These are phyloP conservation scores for Cyclophora albipunctata DNA, from an alignment of 2,888 invertebrate genomes.

Conservation along the genomic window DNA sequence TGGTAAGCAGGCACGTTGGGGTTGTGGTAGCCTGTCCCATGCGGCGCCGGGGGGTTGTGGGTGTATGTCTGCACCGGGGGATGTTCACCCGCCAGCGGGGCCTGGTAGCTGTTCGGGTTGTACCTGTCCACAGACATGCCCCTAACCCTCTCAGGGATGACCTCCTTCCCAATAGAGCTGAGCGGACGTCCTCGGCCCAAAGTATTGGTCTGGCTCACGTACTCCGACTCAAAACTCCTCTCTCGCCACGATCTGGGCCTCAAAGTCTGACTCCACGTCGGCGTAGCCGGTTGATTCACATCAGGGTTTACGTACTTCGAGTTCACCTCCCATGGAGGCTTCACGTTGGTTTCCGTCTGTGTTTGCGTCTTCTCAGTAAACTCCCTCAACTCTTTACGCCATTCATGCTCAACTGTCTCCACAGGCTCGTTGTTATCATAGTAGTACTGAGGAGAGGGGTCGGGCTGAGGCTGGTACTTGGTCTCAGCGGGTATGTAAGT, in stretches of 20 bases:
- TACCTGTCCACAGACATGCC: constrained; percentile 68
- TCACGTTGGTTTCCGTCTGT: constrained; percentile 42
- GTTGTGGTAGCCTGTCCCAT: constrained; percentile 51
- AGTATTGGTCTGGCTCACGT: constrained; percentile 56
- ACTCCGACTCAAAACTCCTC: constrained; percentile 64
- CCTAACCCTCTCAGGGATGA: constrained; percentile 49
- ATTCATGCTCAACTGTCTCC: constrained; percentile 59
- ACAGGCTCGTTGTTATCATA: constrained; percentile 61
- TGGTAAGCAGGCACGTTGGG: constrained; percentile 69
- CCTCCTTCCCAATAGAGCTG: constrained; percentile 48
- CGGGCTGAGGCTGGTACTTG: constrained; percentile 60
- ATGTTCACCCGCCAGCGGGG: constrained; percentile 53
- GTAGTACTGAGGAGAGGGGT: constrained; percentile 64
- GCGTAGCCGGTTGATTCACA: constrained; percentile 47
- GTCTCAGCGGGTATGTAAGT: constrained; percentile 61
- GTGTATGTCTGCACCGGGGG: constrained; percentile 68
- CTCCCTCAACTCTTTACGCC: constrained; percentile 68
- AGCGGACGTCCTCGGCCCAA: constrained; percentile 60
- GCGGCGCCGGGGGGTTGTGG: constrained; percentile 53
- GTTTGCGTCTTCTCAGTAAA: constrained; percentile 62
- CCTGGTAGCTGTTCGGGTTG: constrained; percentile 60
- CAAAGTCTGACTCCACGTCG: constrained; percentile 68
- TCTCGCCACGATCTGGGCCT: constrained; percentile 63
- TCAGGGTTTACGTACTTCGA: constrained; percentile 45
- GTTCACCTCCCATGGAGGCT: constrained; percentile 64